These are phyloP conservation scores for Osmerus eperlanus DNA, from an alignment of 2,113 vertebrate species.

Conservation along the genomic window DNA sequence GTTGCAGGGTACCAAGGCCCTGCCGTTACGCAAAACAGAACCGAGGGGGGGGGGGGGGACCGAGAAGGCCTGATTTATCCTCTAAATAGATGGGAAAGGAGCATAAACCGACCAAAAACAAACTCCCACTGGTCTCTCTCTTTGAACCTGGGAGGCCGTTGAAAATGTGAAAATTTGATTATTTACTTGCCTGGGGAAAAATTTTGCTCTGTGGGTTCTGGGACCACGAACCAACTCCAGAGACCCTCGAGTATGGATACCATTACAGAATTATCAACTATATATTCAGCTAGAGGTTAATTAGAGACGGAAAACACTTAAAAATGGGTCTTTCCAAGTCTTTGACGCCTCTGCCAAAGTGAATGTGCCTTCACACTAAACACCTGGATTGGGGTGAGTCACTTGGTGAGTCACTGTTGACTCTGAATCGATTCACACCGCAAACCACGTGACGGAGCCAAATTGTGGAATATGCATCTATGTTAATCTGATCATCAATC, in stretches of 20 bases:
- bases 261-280: no score
- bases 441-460: background rate
- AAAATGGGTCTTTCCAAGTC: no score
- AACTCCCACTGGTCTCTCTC: background rate
- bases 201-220: background rate
- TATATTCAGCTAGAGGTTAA: no score
- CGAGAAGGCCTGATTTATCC: background rate
- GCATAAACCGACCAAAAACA: background rate
- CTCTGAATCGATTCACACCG: no score
- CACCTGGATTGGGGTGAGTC: no score
- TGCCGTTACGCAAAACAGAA: background rate
- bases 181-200: background rate
- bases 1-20: background rate
- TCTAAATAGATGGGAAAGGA: background rate
- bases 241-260: no score
- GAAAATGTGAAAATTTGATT: background rate
- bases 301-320: no score
- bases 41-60: background rate
- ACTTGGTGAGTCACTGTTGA: no score
- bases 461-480: conserved; percentile 9
- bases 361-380: no score
- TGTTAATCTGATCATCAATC: conserved; percentile 4
- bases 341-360: no score
- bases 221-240: background rate
- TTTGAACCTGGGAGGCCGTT: background rate